Conservation (phyloP, 2,113 vertebrate genomes). For the Galeopterus variegatus region DNA sequence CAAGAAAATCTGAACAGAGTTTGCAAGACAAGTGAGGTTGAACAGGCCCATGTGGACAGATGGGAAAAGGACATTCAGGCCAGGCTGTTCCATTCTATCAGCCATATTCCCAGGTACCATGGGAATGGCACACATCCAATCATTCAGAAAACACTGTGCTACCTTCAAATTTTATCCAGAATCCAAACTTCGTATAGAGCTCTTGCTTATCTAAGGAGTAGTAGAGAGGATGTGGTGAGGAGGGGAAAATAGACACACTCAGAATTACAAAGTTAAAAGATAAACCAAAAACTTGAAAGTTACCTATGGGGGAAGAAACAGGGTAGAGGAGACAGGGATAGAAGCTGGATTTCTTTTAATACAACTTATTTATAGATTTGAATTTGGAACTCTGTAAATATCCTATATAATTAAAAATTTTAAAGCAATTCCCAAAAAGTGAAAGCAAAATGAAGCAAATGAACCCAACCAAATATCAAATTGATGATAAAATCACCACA, state of each 20-base stretch:
- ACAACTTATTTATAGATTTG: neutral
- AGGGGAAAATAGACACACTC: neutral
- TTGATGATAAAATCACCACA: neutral
- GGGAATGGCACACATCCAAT: too few species aligned
- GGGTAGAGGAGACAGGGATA: neutral
- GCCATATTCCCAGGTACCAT: neutral
- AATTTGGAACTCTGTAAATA: slow-evolving; percentile 33
- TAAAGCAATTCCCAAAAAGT: slow-evolving; percentile 9
- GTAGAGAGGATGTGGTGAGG: neutral
- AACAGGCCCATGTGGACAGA: neutral
- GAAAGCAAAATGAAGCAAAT: slow-evolving; percentile 46
- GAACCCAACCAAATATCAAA: slow-evolving; percentile 7
- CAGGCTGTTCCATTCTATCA: neutral
- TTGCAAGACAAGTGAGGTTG: neutral
- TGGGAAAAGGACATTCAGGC: neutral
- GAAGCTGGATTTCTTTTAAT: neutral
- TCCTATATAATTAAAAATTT: neutral
- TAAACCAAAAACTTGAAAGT: neutral
- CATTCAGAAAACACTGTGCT: neutral
- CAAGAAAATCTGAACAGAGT: neutral
- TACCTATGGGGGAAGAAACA: neutral
- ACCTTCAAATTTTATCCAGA: neutral
- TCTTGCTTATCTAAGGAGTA: neutral
- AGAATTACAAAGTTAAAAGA: neutral
- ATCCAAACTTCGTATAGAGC: neutral